These are phyloP conservation scores for Drosophila limbata DNA, from an alignment of 2,888 invertebrate genomes.

Conservation along the genomic window DNA sequence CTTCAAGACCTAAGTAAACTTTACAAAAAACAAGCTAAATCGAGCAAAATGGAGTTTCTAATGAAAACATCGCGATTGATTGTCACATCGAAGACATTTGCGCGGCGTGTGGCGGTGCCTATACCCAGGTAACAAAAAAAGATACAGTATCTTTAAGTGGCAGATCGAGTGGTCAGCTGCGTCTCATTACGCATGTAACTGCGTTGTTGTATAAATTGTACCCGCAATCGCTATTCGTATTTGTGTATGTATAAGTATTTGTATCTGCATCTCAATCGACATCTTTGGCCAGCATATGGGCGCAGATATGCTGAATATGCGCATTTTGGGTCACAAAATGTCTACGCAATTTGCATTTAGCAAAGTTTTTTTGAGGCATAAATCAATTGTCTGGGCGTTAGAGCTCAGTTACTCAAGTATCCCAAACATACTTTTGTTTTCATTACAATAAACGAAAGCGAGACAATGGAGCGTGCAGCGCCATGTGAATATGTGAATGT, in stretches of 20 bases:
- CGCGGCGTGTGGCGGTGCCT: constrained; percentile 84
- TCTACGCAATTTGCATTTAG: constrained; percentile 65
- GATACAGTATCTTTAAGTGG: constrained; percentile 50
- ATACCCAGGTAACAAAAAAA: constrained; percentile 84
- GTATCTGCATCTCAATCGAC: constrained; percentile 27
- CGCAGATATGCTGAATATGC: constrained; percentile 50
- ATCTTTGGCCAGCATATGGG: constrained; percentile 40
- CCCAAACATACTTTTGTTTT: constrained; percentile 65
- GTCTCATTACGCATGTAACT: constrained; percentile 73
- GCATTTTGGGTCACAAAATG: constrained; percentile 39
- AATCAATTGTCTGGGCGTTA: constrained; percentile 32
- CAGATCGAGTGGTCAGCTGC: constrained; percentile 24
- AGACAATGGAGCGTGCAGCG: constrained; percentile 58
- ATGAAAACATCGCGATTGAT: constrained; percentile 85
- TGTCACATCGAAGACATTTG: constrained; percentile 84
- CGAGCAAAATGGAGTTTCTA: constrained; percentile 83
- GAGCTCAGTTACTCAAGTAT: constrained; percentile 15
- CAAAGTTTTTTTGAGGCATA: constrained; percentile 47
- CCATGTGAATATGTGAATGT: constrained; percentile 57
- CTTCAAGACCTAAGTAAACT: constrained; percentile 1
- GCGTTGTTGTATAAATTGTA: constrained; percentile 66
- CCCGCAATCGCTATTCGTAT: constrained; percentile 24
- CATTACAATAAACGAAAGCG: constrained; percentile 68
- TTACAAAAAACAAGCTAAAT: neutral
- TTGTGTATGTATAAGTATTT: constrained; percentile 20